Evolutionary conservation across 2,888 invertebrate species (phyloP).

Genomic region (Trileptium ribeirensis): DNA sequence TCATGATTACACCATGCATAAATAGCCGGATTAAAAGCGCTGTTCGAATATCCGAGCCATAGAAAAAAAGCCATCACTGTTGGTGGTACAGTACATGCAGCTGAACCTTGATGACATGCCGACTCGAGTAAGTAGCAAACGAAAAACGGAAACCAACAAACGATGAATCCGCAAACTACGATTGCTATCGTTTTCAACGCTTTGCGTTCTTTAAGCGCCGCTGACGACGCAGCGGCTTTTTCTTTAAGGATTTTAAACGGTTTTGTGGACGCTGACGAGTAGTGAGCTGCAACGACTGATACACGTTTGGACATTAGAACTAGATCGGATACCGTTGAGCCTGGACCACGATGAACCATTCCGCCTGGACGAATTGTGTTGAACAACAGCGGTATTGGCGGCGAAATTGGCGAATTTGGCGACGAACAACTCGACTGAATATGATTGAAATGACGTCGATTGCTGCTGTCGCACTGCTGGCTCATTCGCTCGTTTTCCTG

Average conservation of each 20-base stretch:
- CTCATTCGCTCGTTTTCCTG: too few relatives aligned
- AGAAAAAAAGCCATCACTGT: constrained; percentile 15
- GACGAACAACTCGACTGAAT: too few relatives aligned
- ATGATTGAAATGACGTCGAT: too few relatives aligned
- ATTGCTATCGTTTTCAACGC: constrained; percentile 51
- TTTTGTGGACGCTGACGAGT: not conserved
- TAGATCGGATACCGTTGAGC: too few relatives aligned
- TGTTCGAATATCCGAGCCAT: constrained; percentile 28
- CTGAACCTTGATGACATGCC: not conserved
- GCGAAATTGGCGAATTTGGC: too few relatives aligned
- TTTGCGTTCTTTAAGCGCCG: constrained; percentile 41
- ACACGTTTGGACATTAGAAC: not conserved
- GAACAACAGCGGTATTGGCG: too few relatives aligned
- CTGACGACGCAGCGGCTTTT: not conserved
- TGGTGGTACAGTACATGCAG: not conserved
- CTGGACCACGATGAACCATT: too few relatives aligned
- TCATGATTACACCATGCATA: constrained; percentile 50
- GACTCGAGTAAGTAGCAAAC: constrained; percentile 30
- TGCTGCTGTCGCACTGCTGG: too few relatives aligned
- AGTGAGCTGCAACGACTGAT: not conserved
- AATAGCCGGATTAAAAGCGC: constrained; percentile 46
- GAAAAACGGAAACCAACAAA: constrained; percentile 30
- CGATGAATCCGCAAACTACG: constrained; percentile 40
- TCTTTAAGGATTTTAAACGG: not conserved
- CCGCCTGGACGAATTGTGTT: too few relatives aligned